A percentile compares a stretch with the other conserved stretches of the same genome.
Conservation (phyloP, 2,888 invertebrate species). For the Tuta absoluta region DNA sequence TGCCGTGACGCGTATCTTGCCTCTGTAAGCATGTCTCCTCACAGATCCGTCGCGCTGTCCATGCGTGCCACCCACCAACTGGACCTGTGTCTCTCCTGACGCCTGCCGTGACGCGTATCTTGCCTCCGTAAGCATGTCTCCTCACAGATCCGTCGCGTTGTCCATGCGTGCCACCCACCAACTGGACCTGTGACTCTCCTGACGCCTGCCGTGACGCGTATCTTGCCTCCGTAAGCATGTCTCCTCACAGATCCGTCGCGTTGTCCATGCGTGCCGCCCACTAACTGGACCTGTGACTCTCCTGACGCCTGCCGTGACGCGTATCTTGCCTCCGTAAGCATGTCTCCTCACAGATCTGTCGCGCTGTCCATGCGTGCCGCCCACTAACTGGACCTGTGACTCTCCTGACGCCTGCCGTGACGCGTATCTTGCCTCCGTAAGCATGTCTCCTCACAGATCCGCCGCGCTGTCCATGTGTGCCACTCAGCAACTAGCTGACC, state of each 20-base stretch:
- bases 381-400: constrained; percentile 65
- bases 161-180: constrained; percentile 65
- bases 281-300: constrained; percentile 64
- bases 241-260: constrained; percentile 40
- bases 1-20: constrained; percentile 70
- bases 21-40: constrained; percentile 49
- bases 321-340: constrained; percentile 65
- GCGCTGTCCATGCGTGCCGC: constrained; percentile 60
- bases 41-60: constrained; percentile 48
- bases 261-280: constrained; percentile 63
- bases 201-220: constrained; percentile 68
- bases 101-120: constrained; percentile 67
- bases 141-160: constrained; percentile 41
- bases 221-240: constrained; percentile 59
- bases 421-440: constrained; percentile 68
- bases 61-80: constrained; percentile 65
- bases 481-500: constrained; percentile 68
- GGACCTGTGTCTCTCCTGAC: constrained; percentile 65
- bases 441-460: constrained; percentile 36
- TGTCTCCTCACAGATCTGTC: constrained; percentile 38
- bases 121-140: constrained; percentile 56
- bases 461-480: constrained; percentile 59
- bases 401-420: constrained; percentile 64
- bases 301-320: constrained; percentile 66
- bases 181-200: constrained; percentile 65